Percentiles rank a stretch among this genome's conserved stretches.
Conservation (phyloP, 2,888 invertebrate species). For the Catocala fraxini region DNA sequence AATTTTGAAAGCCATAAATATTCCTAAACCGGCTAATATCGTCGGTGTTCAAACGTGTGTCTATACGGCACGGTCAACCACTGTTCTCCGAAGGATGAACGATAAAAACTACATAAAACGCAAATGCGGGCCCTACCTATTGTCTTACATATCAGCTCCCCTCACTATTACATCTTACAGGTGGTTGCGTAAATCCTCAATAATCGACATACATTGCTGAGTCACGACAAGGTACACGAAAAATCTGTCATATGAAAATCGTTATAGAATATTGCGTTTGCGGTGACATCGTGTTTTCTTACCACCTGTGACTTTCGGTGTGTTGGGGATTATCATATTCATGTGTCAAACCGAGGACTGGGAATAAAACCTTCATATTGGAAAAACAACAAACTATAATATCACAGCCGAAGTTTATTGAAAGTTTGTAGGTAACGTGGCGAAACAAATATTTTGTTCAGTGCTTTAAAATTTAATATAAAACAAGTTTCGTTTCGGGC, state of each 20-base stretch:
- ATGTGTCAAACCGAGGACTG: conserved; percentile 49
- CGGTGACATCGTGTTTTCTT: conserved; percentile 50
- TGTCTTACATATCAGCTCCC: conserved; percentile 46
- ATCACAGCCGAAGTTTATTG: conserved; percentile 26
- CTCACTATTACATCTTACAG: conserved; percentile 39
- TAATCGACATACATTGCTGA: conserved; percentile 55
- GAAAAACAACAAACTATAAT: conserved; percentile 42
- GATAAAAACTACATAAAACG: conserved; percentile 57
- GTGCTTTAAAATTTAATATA: conserved; percentile 42
- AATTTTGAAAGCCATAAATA: conserved; percentile 1
- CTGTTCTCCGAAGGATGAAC: conserved; percentile 54
- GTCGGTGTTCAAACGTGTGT: conserved; percentile 31
- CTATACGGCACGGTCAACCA: conserved; percentile 43
- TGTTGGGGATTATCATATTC: conserved; percentile 64
- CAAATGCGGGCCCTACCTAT: conserved; percentile 47
- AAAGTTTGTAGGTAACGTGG: conserved; percentile 19
- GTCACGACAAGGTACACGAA: conserved; percentile 46
- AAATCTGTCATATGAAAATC: conserved; percentile 55
- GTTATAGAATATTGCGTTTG: conserved; percentile 56
- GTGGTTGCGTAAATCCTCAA: conserved; percentile 53
- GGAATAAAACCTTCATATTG: conserved; percentile 54
- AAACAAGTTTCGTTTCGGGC: conserved; percentile 32
- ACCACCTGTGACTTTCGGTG: conserved; percentile 53
- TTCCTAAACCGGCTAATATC: conserved; percentile 4
- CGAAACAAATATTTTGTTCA: conserved; percentile 19